Evolutionary conservation across 2,797 vertebrate genomes (phyloP), one percentile per base, ranked within the genome.

Genomic region (Sebastes baramenuke): DNA sequence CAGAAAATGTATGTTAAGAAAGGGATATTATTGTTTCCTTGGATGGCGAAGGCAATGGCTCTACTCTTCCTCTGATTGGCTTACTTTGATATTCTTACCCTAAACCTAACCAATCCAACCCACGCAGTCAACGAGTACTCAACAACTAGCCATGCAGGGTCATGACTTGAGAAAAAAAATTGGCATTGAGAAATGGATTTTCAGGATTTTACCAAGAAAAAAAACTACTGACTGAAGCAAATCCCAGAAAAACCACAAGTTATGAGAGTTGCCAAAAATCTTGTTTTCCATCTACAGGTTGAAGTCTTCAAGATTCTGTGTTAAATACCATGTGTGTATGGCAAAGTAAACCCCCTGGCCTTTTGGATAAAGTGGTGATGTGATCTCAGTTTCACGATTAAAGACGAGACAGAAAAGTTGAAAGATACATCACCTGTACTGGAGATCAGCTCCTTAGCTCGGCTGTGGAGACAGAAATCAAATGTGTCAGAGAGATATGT

Each of bases 401-500:
- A 16, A 38, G 2, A 58, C 13, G 5, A 54, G 56, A 71, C 4
- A 55, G 20, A 73, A 36, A 55, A 20, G 12, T 5, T 20, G 20
- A 8, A 54, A 54, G 25, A 59, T 30, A 49, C 32, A 77, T 94
- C 89, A 97, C 32, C 32, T 34, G 32, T 34, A 34, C 32, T 34
- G 32, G 32, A 34, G 32, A 34, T 34, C 32, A 10, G 32, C 32
- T 34, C 32, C 32, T 34, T 34, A 34, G 32, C 32, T 34, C 32
- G 32, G 32, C 32, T 34, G 32, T 34, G 32, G 32, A 34, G 32
- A 34, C 32, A 34, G 9, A 34, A 34, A 34, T 34, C 32, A 34
- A 34, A 10, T 34, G 32, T 34, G 3, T 34, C 32, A 34, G 32
- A 34, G 0, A 34, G 32, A 34, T 34, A 34, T 34, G 32, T 34